phyloP scores from a whole-genome alignment of 2,113 vertebrate species.

The Cnemophilus loriae region DNA sequence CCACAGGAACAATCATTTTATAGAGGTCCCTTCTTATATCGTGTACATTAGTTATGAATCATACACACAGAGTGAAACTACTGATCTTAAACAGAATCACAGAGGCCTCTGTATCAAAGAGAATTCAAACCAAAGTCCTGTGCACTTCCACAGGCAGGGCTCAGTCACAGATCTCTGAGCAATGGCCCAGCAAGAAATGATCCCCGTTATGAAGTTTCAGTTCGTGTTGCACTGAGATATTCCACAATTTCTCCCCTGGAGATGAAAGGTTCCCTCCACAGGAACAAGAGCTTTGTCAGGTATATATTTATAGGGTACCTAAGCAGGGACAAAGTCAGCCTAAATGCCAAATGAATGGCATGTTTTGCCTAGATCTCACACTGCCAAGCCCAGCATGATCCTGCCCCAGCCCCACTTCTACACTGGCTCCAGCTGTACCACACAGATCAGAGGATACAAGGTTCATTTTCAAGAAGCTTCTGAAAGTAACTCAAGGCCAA shows the following conservation, averaged over 20 bases:
- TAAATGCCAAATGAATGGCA: background rate
- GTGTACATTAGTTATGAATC: background rate
- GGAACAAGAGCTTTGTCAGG: background rate
- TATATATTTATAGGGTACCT: background rate
- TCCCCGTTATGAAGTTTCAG: fast-evolving
- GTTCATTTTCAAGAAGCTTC: background rate
- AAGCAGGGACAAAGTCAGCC: background rate
- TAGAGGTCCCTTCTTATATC: background rate
- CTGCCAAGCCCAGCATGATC: background rate
- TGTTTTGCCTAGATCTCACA: background rate
- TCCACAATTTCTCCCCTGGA: background rate
- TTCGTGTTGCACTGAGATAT: background rate
- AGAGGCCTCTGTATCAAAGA: background rate
- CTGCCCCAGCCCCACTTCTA: background rate
- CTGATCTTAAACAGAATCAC: background rate
- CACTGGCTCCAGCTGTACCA: background rate
- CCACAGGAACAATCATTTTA: background rate
- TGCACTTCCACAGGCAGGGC: background rate
- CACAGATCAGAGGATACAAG: background rate
- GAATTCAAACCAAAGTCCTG: background rate
- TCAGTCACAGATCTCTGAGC: background rate
- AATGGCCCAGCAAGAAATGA: background rate
- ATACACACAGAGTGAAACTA: background rate
- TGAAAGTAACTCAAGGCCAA: background rate
- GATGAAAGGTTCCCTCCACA: background rate